Percentiles rank a stretch among this genome's conserved stretches.
phyloP scores from a whole-genome alignment of 2,113 vertebrate genomes.

The Catagonus wagneri region DNA sequence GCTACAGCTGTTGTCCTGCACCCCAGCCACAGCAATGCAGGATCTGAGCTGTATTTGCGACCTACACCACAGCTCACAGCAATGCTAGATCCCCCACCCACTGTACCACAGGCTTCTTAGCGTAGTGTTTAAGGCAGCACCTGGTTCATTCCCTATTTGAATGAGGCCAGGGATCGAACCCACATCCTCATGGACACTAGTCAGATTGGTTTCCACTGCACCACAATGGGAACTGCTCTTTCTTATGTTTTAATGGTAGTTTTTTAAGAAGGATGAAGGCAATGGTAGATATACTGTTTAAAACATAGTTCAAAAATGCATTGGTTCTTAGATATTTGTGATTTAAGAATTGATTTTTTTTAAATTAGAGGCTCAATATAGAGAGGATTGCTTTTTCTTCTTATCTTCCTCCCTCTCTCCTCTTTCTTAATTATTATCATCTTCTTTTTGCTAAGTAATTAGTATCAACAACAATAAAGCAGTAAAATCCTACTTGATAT shows the following conservation, averaged over 20 bases:
- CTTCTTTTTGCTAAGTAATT: background rate
- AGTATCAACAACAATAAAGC: background rate
- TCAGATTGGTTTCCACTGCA: too few relatives aligned
- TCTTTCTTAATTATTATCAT: background rate
- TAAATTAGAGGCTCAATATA: background rate
- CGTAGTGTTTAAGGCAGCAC: background rate
- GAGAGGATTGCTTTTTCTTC: background rate
- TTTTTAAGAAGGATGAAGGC: background rate
- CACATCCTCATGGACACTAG: too few relatives aligned
- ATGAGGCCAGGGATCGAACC: too few relatives aligned
- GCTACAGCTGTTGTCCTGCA: too few relatives aligned
- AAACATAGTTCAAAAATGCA: background rate
- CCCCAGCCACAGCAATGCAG: too few relatives aligned
- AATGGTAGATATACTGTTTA: background rate
- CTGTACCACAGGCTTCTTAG: background rate
- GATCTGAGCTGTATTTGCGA: too few relatives aligned
- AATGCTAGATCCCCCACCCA: too few relatives aligned
- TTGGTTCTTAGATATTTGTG: background rate
- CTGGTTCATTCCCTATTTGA: background rate
- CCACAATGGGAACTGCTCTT: too few relatives aligned
- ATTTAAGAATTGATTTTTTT: background rate
- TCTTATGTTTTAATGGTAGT: slow-evolving; percentile 3
- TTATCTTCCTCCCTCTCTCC: background rate
- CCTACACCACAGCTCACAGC: too few relatives aligned
- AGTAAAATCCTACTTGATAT: background rate